phyloP scores from a whole-genome alignment of 2,113 vertebrate genomes.

The Rhabdornis inornatus region DNA sequence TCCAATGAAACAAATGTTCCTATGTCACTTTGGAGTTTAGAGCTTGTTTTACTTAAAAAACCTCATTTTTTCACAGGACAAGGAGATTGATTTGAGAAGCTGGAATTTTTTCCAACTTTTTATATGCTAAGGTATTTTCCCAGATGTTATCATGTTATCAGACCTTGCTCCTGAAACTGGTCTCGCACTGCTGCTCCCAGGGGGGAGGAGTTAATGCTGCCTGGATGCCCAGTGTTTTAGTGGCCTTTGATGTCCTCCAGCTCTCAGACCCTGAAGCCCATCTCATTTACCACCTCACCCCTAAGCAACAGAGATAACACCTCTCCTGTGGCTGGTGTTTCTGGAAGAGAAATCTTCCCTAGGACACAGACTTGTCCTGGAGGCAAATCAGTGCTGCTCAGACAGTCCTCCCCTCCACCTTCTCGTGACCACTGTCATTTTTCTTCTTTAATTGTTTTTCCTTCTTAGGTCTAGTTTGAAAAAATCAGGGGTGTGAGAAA shows the following conservation, averaged over 20 bases:
- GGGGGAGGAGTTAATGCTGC: neutral
- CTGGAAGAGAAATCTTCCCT: neutral
- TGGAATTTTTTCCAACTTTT: accelerated
- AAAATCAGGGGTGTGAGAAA: neutral
- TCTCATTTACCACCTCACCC: neutral
- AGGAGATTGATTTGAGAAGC: neutral
- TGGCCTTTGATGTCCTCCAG: neutral
- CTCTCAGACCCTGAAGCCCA: neutral
- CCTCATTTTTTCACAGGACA: neutral
- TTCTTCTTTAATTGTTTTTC: neutral
- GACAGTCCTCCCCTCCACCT: neutral
- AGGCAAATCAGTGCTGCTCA: neutral
- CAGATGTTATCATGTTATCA: neutral
- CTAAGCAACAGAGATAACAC: neutral
- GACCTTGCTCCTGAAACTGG: neutral
- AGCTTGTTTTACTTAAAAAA: neutral
- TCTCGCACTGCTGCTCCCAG: neutral
- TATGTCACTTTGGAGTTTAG: accelerated
- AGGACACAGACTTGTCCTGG: neutral
- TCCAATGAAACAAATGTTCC: neutral
- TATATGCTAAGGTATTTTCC: neutral
- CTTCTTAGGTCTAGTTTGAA: neutral
- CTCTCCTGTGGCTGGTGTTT: neutral
- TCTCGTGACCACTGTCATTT: neutral
- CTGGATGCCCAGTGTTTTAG: accelerated